These are phyloP conservation scores for Brachionichthys hirsutus DNA, from an alignment of 2,113 vertebrate species.

Conservation along the genomic window DNA sequence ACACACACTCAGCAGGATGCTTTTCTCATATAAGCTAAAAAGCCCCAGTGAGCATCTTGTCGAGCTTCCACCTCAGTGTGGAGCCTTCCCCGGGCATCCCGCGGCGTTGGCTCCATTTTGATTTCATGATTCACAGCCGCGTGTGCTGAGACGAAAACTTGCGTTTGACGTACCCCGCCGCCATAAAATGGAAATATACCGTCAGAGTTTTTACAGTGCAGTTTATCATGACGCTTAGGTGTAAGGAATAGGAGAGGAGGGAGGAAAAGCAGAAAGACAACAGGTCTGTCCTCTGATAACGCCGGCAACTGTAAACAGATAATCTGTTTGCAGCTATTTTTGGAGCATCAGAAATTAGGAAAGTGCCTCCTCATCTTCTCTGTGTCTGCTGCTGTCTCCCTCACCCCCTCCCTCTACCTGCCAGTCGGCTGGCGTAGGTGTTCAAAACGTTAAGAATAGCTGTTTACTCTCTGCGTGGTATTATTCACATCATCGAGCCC, in stretches of 20 bases:
- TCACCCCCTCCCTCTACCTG: slow-evolving; percentile 24
- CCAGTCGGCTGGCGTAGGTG: slow-evolving; percentile 63
- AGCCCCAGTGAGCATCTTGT: slow-evolving; percentile 44
- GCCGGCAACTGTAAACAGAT: slow-evolving; percentile 47
- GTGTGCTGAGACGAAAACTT: slow-evolving; percentile 49
- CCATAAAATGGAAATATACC: slow-evolving; percentile 21
- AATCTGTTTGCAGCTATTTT: slow-evolving; percentile 59
- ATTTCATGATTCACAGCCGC: slow-evolving; percentile 40
- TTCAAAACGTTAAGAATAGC: slow-evolving; percentile 50
- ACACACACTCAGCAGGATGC: slow-evolving; percentile 27
- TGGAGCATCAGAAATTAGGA: slow-evolving; percentile 50
- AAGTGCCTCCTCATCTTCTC: slow-evolving; percentile 33
- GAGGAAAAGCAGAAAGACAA: too few relatives aligned
- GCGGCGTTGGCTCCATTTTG: slow-evolving; percentile 45
- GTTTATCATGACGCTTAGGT: slow-evolving; percentile 42
- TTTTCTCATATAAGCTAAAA: slow-evolving; percentile 47
- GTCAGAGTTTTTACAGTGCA: slow-evolving; percentile 29
- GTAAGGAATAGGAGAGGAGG: slow-evolving; percentile 6
- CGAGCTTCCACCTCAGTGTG: slow-evolving; percentile 38
- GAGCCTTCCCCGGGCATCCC: slow-evolving; percentile 56
- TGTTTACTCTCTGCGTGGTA: slow-evolving; percentile 63
- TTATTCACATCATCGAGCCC: slow-evolving; percentile 62
- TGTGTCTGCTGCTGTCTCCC: slow-evolving; percentile 25
- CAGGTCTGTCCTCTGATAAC: slow-evolving; percentile 46
- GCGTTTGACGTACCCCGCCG: slow-evolving; percentile 15